A percentile compares a stretch with the other conserved stretches of the same genome.
phyloP scores from a whole-genome alignment of 2,888 invertebrate genomes.

The Hirtodrosophila cameraria region DNA sequence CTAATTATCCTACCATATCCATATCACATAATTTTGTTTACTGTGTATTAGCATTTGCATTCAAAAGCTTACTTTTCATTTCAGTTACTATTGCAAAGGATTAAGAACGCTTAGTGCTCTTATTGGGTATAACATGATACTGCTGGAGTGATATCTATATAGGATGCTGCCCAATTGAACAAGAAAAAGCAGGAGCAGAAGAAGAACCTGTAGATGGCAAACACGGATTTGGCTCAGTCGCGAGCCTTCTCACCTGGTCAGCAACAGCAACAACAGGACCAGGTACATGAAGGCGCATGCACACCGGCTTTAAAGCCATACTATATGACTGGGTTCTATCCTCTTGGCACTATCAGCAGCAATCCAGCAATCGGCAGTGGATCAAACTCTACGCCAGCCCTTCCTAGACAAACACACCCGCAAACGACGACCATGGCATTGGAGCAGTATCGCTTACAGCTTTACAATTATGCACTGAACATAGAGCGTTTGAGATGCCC shows the following conservation, averaged over 20 bases:
- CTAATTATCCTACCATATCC: too few species aligned
- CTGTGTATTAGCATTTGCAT: too few species aligned
- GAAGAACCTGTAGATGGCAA: slow-evolving; percentile 42
- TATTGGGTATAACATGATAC: background rate
- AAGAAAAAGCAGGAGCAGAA: background rate
- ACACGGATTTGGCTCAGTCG: slow-evolving; percentile 38
- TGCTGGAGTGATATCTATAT: background rate
- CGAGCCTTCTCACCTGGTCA: slow-evolving; percentile 30
- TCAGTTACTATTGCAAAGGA: background rate
- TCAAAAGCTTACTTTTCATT: slow-evolving; percentile 3
- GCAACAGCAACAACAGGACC: slow-evolving; percentile 15
- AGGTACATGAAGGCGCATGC: background rate
- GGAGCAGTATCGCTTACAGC: slow-evolving; percentile 93
- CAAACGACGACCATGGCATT: slow-evolving; percentile 79
- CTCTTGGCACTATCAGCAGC: background rate
- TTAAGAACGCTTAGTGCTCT: too few species aligned
- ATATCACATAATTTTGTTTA: too few species aligned
- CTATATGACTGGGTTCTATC: slow-evolving; percentile 27
- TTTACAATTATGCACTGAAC: slow-evolving; percentile 93
- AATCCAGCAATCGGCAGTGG: background rate
- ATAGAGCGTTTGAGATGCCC: slow-evolving; percentile 90
- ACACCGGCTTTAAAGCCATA: slow-evolving; percentile 20
- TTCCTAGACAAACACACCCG: slow-evolving; percentile 28
- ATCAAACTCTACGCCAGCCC: slow-evolving; percentile 1
- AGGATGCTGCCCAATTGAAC: slow-evolving; percentile 7